phyloP scores from a whole-genome alignment of 2,797 vertebrate genomes.

The Scarus forsteni region DNA sequence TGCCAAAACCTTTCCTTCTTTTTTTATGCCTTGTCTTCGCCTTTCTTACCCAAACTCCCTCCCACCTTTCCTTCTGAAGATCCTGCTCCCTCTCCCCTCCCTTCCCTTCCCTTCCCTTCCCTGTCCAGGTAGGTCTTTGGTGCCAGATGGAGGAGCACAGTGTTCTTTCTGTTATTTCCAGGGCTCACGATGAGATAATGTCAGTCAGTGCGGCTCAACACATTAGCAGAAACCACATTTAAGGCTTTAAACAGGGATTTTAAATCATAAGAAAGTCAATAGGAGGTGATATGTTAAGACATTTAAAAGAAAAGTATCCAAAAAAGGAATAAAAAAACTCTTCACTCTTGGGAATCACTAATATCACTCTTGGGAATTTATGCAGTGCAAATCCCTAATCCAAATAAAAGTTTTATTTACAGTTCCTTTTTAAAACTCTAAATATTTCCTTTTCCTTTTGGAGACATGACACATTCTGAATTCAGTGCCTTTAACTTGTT shows the following conservation, averaged over 20 bases:
- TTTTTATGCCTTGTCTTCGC: slow-evolving; percentile 12
- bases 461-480: too few relatives aligned
- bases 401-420: too few relatives aligned
- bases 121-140: slow-evolving; percentile 64
- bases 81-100: slow-evolving; percentile 8
- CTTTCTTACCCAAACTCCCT: slow-evolving; percentile 14
- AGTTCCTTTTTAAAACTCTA: too few relatives aligned
- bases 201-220: slow-evolving; percentile 60
- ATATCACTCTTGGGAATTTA: too few relatives aligned
- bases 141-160: slow-evolving; percentile 73
- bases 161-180: slow-evolving; percentile 75
- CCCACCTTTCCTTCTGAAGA: slow-evolving; percentile 9
- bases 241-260: slow-evolving; percentile 44
- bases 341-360: too few relatives aligned
- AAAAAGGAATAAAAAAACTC: too few relatives aligned
- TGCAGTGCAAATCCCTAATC: too few relatives aligned
- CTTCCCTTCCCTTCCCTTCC: slow-evolving; percentile 38
- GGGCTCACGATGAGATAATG: slow-evolving; percentile 65
- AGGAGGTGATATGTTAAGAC: slow-evolving; percentile 31
- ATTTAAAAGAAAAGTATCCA: neutral
- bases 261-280: slow-evolving; percentile 26
- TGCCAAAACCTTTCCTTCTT: slow-evolving; percentile 27
- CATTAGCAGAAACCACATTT: slow-evolving; percentile 53
- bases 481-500: too few relatives aligned
- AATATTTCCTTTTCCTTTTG: too few relatives aligned